These are phyloP conservation scores for Eupithecia vulgata DNA, from an alignment of 2,888 invertebrate species.

Conservation along the genomic window DNA sequence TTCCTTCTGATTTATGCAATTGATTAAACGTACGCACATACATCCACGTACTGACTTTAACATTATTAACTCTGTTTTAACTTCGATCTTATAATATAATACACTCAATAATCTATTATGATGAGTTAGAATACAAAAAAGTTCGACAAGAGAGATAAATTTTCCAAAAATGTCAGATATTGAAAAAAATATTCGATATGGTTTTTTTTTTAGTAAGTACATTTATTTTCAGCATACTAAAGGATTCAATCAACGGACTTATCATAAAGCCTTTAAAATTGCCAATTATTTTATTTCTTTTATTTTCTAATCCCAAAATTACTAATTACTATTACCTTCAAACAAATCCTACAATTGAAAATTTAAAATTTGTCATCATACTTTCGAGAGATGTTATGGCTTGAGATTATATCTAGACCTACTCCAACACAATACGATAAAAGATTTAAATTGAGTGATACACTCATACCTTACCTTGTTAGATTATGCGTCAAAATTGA, in stretches of 20 bases:
- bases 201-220: background rate
- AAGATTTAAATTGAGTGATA: background rate
- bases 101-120: background rate
- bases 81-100: background rate
- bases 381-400: background rate
- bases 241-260: background rate
- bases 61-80: background rate
- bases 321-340: background rate
- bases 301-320: background rate
- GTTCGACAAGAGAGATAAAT: background rate
- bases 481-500: conserved; percentile 5
- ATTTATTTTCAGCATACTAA: background rate
- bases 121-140: background rate
- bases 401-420: background rate
- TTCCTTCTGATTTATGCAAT: conserved; percentile 19
- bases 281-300: too few relatives aligned
- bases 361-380: background rate
- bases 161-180: background rate
- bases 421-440: background rate
- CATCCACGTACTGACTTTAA: background rate
- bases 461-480: conserved; percentile 7
- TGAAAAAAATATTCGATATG: background rate
- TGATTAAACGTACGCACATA: background rate
- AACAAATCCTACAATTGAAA: background rate
- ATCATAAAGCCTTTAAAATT: too few relatives aligned